Evolutionary conservation across 1,140 invertebrate genomes (phyloP).

Genomic region (Drosophila nannoptera): DNA sequence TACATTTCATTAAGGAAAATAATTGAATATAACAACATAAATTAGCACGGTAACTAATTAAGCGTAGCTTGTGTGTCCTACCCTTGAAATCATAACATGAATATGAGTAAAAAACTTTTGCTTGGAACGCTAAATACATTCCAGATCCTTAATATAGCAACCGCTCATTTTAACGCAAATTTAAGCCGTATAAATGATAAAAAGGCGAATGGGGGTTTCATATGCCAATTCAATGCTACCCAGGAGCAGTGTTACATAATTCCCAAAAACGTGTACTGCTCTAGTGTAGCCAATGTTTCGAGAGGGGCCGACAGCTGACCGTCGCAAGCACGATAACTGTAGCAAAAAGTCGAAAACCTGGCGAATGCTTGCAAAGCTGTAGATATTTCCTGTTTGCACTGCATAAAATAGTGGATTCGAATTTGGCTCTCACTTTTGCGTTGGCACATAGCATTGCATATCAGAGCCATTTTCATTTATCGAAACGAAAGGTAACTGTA

Average conservation of each 20-base stretch:
- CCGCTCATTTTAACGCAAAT: no score
- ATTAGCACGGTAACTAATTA: no score
- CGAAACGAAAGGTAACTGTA: conserved; percentile 15
- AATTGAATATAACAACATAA: no score
- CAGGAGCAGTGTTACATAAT: conserved; percentile 39
- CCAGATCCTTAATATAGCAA: no score
- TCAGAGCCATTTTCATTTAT: conserved; percentile 8
- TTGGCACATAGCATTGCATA: conserved; percentile 6
- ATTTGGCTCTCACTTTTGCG: conserved; percentile 39
- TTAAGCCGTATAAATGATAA: background rate
- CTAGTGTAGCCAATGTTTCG: conserved; percentile 19
- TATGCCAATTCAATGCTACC: conserved; percentile 20
- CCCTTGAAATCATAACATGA: no score
- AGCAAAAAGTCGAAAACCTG: conserved; percentile 32
- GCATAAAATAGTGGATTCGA: conserved; percentile 32
- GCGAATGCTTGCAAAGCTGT: conserved; percentile 27
- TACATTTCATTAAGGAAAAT: no score
- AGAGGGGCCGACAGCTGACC: conserved; percentile 26
- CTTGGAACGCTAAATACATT: no score
- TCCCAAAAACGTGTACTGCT: conserved; percentile 27
- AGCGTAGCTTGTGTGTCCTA: no score
- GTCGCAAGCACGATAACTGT: conserved; percentile 21
- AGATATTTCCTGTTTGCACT: conserved; percentile 38
- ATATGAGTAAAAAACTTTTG: no score
- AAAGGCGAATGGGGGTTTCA: background rate